These are phyloP conservation scores for Ctenodactylus gundi DNA, from an alignment of 2,113 vertebrate genomes.

Conservation along the genomic window DNA sequence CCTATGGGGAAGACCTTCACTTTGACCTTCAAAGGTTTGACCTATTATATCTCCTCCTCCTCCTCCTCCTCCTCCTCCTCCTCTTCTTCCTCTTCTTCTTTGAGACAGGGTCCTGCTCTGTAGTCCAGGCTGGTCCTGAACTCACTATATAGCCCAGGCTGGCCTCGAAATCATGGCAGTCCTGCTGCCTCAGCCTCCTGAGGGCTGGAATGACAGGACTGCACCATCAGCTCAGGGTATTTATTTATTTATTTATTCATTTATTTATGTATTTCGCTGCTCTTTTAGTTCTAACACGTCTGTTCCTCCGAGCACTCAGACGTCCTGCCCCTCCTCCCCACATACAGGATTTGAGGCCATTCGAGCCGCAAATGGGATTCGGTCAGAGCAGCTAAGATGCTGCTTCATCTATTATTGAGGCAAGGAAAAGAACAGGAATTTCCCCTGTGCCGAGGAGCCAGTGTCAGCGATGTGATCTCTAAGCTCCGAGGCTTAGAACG, in stretches of 20 bases:
- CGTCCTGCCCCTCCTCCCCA: not conserved
- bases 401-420: slow-evolving; percentile 68
- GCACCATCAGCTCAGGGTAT: no score
- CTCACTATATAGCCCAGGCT: no score
- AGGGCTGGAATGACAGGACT: no score
- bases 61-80: no score
- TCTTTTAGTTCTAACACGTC: not conserved
- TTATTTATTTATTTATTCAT: no score
- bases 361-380: not conserved
- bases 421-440: slow-evolving; percentile 40
- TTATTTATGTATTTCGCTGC: not conserved
- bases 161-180: no score
- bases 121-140: no score
- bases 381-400: not conserved
- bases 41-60: no score
- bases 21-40: not conserved
- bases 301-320: not conserved
- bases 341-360: not conserved
- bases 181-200: no score
- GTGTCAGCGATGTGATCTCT: not conserved
- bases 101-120: not conserved
- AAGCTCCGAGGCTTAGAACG: not conserved
- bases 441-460: slow-evolving; percentile 12
- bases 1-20: not conserved
- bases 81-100: not conserved